Evolutionary conservation across 2,113 vertebrate genomes (phyloP).

Genomic region (Phaetusa simplex): DNA sequence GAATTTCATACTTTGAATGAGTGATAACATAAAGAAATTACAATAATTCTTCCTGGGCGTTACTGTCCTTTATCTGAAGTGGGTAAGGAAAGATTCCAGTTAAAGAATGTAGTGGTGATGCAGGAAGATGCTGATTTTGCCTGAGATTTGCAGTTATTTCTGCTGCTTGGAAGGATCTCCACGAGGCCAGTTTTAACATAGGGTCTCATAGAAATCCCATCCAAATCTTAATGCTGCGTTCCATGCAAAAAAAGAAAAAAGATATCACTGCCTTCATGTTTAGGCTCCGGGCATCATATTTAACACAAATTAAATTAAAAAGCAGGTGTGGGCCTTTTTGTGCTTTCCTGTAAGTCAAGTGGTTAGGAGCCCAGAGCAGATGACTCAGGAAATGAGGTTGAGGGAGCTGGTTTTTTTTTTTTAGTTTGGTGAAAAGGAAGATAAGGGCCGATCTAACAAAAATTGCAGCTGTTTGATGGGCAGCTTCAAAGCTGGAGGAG

Average conservation of each 20-base stretch:
- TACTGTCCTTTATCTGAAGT: not conserved
- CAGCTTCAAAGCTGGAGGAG: not conserved
- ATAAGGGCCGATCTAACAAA: not conserved
- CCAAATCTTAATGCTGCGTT: not conserved
- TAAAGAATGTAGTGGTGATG: not conserved
- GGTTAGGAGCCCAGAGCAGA: not conserved
- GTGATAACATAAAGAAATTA: not conserved
- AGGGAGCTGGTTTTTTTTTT: not conserved
- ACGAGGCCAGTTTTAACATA: not conserved
- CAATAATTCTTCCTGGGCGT: not conserved
- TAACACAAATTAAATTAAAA: not conserved
- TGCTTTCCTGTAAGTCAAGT: not conserved
- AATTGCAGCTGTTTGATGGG: not conserved
- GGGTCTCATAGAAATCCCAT: not conserved
- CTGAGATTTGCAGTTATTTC: not conserved
- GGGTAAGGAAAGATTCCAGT: not conserved
- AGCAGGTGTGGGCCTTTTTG: not conserved
- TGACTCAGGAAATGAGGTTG: not conserved
- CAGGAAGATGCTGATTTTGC: not conserved
- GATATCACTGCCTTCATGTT: not conserved
- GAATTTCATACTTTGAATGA: not conserved
- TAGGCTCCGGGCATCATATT: not conserved
- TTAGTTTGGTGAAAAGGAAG: not conserved
- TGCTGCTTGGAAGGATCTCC: not conserved
- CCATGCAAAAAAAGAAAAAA: not conserved